Base-by-base conservation (phyloP, 2,113 vertebrate species). In the Scolopax mira region DNA sequence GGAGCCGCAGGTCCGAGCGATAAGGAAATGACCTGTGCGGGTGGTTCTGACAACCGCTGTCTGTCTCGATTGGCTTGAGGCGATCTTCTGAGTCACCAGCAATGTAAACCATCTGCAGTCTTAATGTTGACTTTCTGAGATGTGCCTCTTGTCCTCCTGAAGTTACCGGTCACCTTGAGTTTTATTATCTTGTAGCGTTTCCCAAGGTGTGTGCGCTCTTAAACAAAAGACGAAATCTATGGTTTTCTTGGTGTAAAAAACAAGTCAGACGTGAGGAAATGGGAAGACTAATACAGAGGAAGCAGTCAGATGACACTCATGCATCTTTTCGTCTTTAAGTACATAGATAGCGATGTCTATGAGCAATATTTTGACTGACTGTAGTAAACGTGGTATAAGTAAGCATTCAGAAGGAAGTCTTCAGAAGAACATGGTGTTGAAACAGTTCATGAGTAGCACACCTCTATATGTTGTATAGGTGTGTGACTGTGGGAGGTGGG, bases 71-170 rank as follows among this genome's bases (percentile, higher is more conserved):
- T 94, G 72, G 48, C 81, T 90, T 27, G 6, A 46, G 92, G 67
- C 88, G 61, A 21, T 82, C 72, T 35, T 74, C 54, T 74, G 91
- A 95, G 79, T 95, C 94, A 84, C 79, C 35, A n/a, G 60, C 17
- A 73, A 21, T 2, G 13, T 24, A 25, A 35, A 14, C 65, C 13
- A 1, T 24, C 31, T 49, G 27, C 64, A 5, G 12, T 8, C 49
- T 54, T 28, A 18, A 5, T 14, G 60, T 58, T 54, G 80, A 5
- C 49, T 78, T 86, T 55, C 58, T 17, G 78, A 74, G 11, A 22
- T 18, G 0, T 88, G 33, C 14, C 37, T 69, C 49, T 58, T n/a
- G 48, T 54, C 2, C 13, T 70, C 42, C 16, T 6, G 1, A 27
- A 16, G 64, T 31, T 67, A 31, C n/a, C 7, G 23, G 15, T 19